phyloP scores from a whole-genome alignment of 2,888 invertebrate genomes.

The Shargacucullia verbasci region DNA sequence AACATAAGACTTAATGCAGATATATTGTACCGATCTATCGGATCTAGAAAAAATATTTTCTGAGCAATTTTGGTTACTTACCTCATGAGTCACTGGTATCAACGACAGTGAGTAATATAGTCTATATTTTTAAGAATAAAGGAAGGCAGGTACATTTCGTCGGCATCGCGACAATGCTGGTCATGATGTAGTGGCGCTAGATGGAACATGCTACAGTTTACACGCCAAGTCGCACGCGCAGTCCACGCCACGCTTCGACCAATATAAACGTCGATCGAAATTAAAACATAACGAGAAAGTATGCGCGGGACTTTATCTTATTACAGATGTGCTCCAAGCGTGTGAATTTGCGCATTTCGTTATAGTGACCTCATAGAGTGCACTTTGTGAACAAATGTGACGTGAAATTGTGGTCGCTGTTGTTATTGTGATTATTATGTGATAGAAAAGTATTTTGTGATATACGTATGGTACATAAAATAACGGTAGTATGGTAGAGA shows the following conservation, averaged over 20 bases:
- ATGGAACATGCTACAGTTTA: conserved; percentile 61
- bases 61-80: conserved; percentile 33
- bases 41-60: conserved; percentile 41
- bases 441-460: conserved; percentile 53
- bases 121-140: conserved; percentile 52
- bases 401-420: conserved; percentile 47
- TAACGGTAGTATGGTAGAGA: conserved; percentile 54
- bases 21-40: conserved; percentile 19
- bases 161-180: conserved; percentile 63
- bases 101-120: conserved; percentile 56
- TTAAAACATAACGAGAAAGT: conserved; percentile 77
- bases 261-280: conserved; percentile 83
- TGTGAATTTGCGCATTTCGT: conserved; percentile 47
- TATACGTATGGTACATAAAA: too few relatives aligned
- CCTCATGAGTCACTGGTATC: conserved; percentile 49
- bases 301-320: conserved; percentile 63
- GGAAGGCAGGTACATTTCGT: conserved; percentile 70
- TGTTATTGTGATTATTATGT: conserved; percentile 39
- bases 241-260: conserved; percentile 77
- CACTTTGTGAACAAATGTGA: conserved; percentile 48
- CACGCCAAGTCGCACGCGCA: conserved; percentile 79
- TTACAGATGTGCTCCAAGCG: conserved; percentile 43
- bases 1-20: conserved; percentile 10
- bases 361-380: conserved; percentile 47
- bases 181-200: conserved; percentile 46